These are phyloP conservation scores for Caenorhabditis inopinata DNA, from an alignment of 1,140 invertebrate species.

Conservation along the genomic window DNA sequence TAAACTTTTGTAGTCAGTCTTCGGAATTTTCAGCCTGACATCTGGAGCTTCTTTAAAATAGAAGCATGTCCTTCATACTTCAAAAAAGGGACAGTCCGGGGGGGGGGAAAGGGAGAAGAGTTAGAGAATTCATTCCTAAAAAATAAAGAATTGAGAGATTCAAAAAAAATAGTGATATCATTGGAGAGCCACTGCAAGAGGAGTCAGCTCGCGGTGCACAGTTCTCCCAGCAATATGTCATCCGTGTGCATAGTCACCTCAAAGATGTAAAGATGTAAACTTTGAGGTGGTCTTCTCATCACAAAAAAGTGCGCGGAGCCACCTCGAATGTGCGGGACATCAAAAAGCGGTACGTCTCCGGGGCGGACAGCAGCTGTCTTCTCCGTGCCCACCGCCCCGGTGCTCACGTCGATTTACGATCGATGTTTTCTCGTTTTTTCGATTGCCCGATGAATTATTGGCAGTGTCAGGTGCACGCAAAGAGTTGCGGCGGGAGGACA, in stretches of 20 bases:
- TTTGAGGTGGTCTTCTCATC: not conserved
- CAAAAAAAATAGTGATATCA: too few relatives aligned
- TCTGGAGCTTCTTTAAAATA: too few relatives aligned
- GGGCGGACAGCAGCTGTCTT: not conserved
- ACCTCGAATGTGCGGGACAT: not conserved
- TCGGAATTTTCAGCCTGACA: too few relatives aligned
- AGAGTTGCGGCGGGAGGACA: not conserved
- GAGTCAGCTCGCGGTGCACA: too few relatives aligned
- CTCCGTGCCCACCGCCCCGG: not conserved
- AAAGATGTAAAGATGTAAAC: slow-evolving; percentile 27
- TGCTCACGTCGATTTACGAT: slow-evolving; percentile 26
- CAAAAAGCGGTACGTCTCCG: not conserved
- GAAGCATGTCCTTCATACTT: too few relatives aligned
- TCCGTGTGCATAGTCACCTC: not conserved
- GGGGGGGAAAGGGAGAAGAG: too few relatives aligned
- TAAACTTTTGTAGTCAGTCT: too few relatives aligned
- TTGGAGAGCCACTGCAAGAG: too few relatives aligned
- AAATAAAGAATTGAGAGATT: too few relatives aligned
- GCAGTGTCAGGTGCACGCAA: slow-evolving; percentile 10
- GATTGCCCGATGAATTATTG: slow-evolving; percentile 31
- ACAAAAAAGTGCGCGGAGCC: slow-evolving; percentile 31
- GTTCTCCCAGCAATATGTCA: not conserved
- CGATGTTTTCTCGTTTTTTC: slow-evolving; percentile 33
- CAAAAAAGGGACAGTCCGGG: too few relatives aligned
- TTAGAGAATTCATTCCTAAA: too few relatives aligned